Base-by-base conservation (phyloP, 2,113 vertebrate genomes). In the Setophaga petechia region DNA sequence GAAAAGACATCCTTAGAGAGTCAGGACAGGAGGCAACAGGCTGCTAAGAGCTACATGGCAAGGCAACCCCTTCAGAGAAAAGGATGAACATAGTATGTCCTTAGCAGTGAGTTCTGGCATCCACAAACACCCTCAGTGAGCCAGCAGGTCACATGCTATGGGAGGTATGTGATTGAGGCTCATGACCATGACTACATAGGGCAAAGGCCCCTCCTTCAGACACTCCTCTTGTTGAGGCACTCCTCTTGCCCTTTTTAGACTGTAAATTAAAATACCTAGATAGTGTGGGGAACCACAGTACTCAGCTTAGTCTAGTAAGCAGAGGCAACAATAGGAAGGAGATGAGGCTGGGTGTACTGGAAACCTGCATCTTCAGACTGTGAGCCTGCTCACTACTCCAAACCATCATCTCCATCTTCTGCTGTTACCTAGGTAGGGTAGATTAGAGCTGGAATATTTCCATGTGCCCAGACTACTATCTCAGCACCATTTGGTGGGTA, bases 361-460 rank as follows among this genome's bases (percentile, higher is more conserved):
- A 91, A 84, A 58, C 4, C 4, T n/a, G 5, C 1, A 0, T 30
- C 43, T 78, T 52, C 33, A 84, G 46, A 14, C 37, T 49, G 7
- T 0, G 2, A 93, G n/a, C 5, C n/a, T 58, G 37, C 59, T 67
- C 0, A 0, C 15, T 68, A 30, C 35, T 76, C 73, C 65, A 87
- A 74, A 84, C 28, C 33, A 87, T 9, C 2, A 7, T 33, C 37
- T 91, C 41, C 46, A 22, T 27, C 61, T 82, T 51, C 52, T 78
- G 31, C n/a, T n/a, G 15, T 62, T 51, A 49, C 21, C 39, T 23
- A 41, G 13, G 28, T 37, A 31, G 31, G 25, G n/a, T 41, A 54
- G n/a, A 54, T 51, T 19, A 82, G 43, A 76, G 18, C 10, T 61
- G 74, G 33, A 85, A 55, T 33, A 21, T 72, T 93, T 55, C 16